These are phyloP conservation scores for Allobates femoralis DNA, from an alignment of 2,797 vertebrate genomes.

Conservation along the genomic window DNA sequence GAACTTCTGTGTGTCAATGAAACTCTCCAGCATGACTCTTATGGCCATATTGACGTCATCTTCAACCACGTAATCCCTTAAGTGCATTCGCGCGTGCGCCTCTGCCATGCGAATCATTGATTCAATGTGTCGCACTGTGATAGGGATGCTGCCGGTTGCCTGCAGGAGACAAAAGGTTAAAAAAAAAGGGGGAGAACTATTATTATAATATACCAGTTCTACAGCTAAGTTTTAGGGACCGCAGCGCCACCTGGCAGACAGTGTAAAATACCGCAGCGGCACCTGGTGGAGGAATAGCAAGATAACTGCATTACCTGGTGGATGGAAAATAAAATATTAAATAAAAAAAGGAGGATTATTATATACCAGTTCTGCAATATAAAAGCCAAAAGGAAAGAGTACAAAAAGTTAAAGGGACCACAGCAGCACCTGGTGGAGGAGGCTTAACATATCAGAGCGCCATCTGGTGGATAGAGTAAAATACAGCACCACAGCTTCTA, in stretches of 20 bases:
- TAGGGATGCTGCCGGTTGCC: slow-evolving; percentile 97
- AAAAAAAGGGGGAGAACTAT: not conserved
- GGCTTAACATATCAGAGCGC: not conserved
- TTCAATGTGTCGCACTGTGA: slow-evolving; percentile 97
- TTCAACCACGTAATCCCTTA: slow-evolving; percentile 93
- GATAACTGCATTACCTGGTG: no score
- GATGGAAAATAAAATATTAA: no score
- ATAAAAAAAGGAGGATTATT: no score
- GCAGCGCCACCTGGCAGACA: no score
- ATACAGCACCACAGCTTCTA: not conserved
- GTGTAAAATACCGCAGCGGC: no score
- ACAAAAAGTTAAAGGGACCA: not conserved
- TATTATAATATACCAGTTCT: no score
- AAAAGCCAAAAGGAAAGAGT: no score
- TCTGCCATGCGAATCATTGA: slow-evolving; percentile 99
- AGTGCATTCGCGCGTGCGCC: slow-evolving; percentile 93
- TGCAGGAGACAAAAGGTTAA: slow-evolving; percentile 62
- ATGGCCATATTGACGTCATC: slow-evolving; percentile 99
- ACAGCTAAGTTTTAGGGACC: no score
- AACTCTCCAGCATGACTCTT: slow-evolving; percentile 97
- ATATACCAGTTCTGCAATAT: no score
- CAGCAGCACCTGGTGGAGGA: slow-evolving; percentile 1
- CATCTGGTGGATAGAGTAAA: not conserved
- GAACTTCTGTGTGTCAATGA: slow-evolving; percentile 99
- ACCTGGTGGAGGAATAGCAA: no score